Conservation (phyloP, 2,797 vertebrate genomes). For the Acrocephalus scirpaceus region DNA sequence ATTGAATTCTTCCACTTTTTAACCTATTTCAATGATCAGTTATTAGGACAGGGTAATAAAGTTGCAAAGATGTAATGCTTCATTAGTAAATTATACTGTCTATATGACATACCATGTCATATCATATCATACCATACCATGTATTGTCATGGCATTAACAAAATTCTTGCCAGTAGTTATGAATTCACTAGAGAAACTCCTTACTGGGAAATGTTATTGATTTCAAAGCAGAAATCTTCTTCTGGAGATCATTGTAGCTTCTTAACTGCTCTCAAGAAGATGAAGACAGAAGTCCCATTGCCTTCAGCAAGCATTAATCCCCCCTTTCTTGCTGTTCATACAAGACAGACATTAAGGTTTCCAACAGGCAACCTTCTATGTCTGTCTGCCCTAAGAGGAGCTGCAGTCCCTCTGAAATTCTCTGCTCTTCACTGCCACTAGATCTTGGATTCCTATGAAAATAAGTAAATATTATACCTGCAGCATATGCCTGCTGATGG, state of each 20-base stretch:
- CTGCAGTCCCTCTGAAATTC: not conserved
- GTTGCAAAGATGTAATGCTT: slow-evolving; percentile 7
- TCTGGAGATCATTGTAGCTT: not conserved
- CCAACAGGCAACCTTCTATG: not conserved
- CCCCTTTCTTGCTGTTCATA: not conserved
- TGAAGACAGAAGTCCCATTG: not conserved
- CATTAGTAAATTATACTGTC: slow-evolving; percentile 11
- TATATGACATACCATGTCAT: not conserved
- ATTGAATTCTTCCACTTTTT: slow-evolving; percentile 11
- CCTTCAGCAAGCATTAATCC: not conserved
- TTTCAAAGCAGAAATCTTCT: not conserved
- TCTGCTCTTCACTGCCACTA: not conserved
- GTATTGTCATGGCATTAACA: slow-evolving; percentile 2
- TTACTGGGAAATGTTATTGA: not conserved
- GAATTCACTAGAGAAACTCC: not conserved
- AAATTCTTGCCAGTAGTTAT: not conserved
- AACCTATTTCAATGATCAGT: slow-evolving; percentile 14
- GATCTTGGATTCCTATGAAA: not conserved
- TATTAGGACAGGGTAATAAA: slow-evolving; percentile 35
- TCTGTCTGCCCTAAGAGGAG: not conserved
- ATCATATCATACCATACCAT: too few species aligned
- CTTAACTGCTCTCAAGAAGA: not conserved
- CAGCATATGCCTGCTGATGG: not conserved
- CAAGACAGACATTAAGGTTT: not conserved
- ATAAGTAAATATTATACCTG: not conserved